Evolutionary conservation across 1,140 invertebrate species (phyloP), one percentile per base, ranked within the genome.

Genomic region (Apis laboriosa): DNA sequence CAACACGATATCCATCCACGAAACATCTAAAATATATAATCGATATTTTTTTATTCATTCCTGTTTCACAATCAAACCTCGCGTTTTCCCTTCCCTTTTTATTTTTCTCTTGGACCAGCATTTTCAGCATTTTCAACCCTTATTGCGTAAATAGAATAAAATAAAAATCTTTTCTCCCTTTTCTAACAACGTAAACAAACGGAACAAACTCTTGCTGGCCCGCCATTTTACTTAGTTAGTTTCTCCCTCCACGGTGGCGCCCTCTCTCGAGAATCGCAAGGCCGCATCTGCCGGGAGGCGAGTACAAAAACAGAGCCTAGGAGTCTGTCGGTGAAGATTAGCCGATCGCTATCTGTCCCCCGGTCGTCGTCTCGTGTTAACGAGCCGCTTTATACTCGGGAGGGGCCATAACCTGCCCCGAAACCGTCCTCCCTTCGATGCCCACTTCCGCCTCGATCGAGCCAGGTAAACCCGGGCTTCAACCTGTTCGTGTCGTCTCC

Each of bases 351-450:
- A 91, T 90, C 90, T 84, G 34, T 43, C 34, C 58, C 74, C 81
- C 66, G 84, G 85, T 86, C 89, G 86, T 89, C 86, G 86, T 90
- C 86, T 90, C 87, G 83, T 86, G 89, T 89, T 90, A 91, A 91
- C 90, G 90, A 91, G 88, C 82, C 83, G 82, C 81, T 81, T 88
- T 88, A 82, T 76, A 83, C 80, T 70, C 43, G n/a, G n/a, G 64
- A 60, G 64, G 61, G 71, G 80, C 67, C 53, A 72, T 66, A 78
- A 80, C 84, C 84, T 86, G 81, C 80, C 80, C 83, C 77, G 77
- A 86, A 43, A 80, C 74, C 80, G 80, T 88, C 88, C 86, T 84
- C 85, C 85, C 63, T 71, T 61, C 34, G 53, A 60, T 56, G 67
- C 71, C 51, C 49, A 66, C 85, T 87, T 87, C 85, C 83, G 84